phyloP scores from a whole-genome alignment of 2,888 invertebrate genomes.

The Acleris emargana region DNA sequence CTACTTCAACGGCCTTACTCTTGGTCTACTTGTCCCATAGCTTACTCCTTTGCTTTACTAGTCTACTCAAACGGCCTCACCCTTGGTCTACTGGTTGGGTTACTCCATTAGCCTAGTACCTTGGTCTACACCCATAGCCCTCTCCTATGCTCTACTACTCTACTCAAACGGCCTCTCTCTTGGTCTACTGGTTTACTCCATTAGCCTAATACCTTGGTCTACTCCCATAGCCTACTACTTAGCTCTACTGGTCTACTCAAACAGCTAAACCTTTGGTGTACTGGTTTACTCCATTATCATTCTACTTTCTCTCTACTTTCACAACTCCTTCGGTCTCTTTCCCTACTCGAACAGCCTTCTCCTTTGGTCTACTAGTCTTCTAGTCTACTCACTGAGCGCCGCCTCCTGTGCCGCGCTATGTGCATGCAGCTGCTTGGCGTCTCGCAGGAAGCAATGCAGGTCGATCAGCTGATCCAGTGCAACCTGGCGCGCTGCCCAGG shows the following conservation, averaged over 20 bases:
- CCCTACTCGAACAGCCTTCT: neutral
- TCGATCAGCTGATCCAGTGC: conserved; percentile 95
- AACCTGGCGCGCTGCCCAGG: conserved; percentile 95
- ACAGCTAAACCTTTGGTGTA: neutral
- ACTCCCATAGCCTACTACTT: neutral
- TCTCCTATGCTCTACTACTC: neutral
- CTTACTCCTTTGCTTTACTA: neutral
- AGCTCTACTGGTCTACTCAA: neutral
- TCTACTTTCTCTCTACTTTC: neutral
- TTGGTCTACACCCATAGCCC: neutral
- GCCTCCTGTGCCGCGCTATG: conserved; percentile 95
- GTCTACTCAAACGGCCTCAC: neutral
- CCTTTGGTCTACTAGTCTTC: neutral
- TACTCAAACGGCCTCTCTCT: neutral
- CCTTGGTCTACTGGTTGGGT: neutral
- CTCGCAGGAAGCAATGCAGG: conserved; percentile 96
- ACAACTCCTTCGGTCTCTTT: too few relatives aligned
- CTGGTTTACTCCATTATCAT: neutral
- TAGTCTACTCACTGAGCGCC: conserved; percentile 77
- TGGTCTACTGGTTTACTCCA: neutral
- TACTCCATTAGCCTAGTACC: neutral
- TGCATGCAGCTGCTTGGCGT: conserved; percentile 96
- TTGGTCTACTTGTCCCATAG: neutral
- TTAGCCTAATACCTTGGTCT: too few relatives aligned
- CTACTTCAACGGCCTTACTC: too few relatives aligned